phyloP scores from a whole-genome alignment of 2,113 vertebrate species.

The Melanotaenia duboulayi region DNA sequence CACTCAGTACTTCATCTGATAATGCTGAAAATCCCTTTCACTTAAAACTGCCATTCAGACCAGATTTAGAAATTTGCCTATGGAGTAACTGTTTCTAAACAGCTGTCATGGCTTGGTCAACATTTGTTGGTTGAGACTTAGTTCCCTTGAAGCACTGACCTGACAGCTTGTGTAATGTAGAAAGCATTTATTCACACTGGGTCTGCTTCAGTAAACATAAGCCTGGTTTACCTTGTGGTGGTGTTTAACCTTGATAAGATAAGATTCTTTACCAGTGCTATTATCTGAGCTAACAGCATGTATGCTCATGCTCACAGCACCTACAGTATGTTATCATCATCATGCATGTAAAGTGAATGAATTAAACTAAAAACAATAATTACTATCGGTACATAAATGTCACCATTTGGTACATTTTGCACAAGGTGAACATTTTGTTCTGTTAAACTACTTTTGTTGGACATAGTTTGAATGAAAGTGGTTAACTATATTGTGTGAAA shows the following conservation, averaged over 20 bases:
- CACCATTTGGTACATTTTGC: no score
- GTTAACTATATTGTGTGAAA: no score
- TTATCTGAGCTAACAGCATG: slow-evolving; percentile 26
- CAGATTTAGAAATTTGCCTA: no score
- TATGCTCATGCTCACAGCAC: slow-evolving; percentile 30
- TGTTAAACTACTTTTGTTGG: background rate
- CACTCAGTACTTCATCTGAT: slow-evolving; percentile 13
- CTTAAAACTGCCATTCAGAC: slow-evolving; percentile 9
- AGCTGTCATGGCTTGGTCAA: background rate
- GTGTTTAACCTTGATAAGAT: slow-evolving; percentile 17
- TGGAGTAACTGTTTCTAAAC: background rate
- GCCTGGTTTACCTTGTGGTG: slow-evolving; percentile 23
- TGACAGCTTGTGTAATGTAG: background rate
- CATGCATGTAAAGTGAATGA: background rate
- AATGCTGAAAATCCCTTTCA: slow-evolving; percentile 7
- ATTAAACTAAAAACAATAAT: background rate
- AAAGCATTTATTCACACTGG: background rate
- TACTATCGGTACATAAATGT: background rate
- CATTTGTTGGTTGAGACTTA: slow-evolving; percentile 1
- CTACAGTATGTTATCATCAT: slow-evolving; percentile 6
- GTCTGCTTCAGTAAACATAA: slow-evolving; percentile 7
- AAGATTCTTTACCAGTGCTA: background rate
- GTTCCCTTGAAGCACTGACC: background rate
- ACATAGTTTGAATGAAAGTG: no score
- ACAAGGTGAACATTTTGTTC: background rate